Conservation (phyloP, 2,797 vertebrate genomes). For the Anguilla marmorata region DNA sequence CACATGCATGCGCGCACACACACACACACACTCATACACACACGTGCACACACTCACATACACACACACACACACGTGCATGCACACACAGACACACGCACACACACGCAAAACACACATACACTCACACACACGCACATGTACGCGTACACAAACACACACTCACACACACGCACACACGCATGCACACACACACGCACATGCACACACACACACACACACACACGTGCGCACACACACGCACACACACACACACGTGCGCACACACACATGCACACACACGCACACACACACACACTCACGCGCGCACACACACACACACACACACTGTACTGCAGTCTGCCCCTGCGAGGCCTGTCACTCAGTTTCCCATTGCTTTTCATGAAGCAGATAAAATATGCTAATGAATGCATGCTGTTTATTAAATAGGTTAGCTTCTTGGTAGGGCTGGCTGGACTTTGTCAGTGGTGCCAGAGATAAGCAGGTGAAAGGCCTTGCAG, state of each 20-base stretch:
- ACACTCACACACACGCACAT: background rate
- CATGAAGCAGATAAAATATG: slow-evolving; percentile 63
- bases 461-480: slow-evolving; percentile 18
- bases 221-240: background rate
- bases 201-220: slow-evolving; percentile 28
- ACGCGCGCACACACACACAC: slow-evolving; percentile 29
- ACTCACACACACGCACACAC: background rate
- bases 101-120: slow-evolving; percentile 17
- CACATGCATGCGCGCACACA: slow-evolving; percentile 29
- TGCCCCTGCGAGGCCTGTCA: slow-evolving; percentile 35
- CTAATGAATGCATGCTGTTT: slow-evolving; percentile 62
- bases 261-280: slow-evolving; percentile 30
- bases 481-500: slow-evolving; percentile 47
- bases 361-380: slow-evolving; percentile 50
- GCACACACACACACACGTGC: background rate
- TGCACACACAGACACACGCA: slow-evolving; percentile 24
- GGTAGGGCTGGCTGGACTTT: slow-evolving; percentile 55
- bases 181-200: background rate
- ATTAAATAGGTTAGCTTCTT: slow-evolving; percentile 61
- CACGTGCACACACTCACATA: slow-evolving; percentile 15
- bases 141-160: background rate
- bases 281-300: background rate
- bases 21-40: slow-evolving; percentile 14
- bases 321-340: slow-evolving; percentile 34
- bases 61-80: background rate